Evolutionary conservation across 1,140 invertebrate genomes (phyloP).

Genomic region (Sycobia sp.): DNA sequence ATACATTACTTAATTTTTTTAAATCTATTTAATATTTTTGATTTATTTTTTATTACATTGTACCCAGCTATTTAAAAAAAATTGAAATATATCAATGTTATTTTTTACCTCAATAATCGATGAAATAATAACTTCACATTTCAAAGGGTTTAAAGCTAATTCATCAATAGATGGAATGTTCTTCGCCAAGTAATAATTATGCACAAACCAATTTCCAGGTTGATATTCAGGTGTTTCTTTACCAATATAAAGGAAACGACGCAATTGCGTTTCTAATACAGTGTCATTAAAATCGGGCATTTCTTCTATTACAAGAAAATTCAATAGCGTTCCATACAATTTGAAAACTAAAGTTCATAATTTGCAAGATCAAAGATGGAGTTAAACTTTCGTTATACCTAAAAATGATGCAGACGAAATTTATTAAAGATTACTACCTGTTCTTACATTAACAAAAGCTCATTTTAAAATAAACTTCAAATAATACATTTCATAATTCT

Average conservation of each 20-base stretch:
- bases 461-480: too few species aligned
- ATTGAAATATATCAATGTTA: neutral
- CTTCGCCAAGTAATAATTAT: conserved; percentile 60
- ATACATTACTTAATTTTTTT: conserved; percentile 15
- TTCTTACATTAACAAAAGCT: too few species aligned
- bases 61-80: neutral
- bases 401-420: too few species aligned
- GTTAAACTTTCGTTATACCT: too few species aligned
- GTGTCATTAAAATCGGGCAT: conserved; percentile 34
- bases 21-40: neutral
- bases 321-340: conserved; percentile 6
- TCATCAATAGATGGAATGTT: conserved; percentile 59
- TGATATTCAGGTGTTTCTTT: conserved; percentile 64
- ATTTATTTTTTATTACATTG: neutral
- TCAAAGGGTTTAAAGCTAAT: conserved; percentile 44
- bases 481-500: too few species aligned
- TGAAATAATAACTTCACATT: conserved; percentile 20
- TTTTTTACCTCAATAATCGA: conserved; percentile 24
- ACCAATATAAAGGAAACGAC: conserved; percentile 63
- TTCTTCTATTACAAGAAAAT: conserved; percentile 11
- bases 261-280: conserved; percentile 49
- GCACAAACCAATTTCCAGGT: conserved; percentile 63
- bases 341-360: neutral
- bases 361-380: neutral
- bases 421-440: too few species aligned